Base-by-base conservation (phyloP, 2,113 vertebrate genomes). In the Dasyprocta punctata region DNA sequence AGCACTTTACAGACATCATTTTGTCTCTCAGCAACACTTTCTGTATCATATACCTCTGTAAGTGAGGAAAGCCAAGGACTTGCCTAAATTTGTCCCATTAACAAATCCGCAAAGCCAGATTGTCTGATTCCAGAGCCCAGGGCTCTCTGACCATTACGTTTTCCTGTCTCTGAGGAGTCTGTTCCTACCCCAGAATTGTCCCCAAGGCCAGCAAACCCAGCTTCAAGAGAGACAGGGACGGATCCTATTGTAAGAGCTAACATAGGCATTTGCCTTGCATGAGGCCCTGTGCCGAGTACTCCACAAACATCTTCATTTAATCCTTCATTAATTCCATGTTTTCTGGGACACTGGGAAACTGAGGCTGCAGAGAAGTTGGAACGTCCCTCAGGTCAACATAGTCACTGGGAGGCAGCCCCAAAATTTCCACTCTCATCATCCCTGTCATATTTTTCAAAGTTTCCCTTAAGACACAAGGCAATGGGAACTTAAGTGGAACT, bases 231-330 rank as follows among this genome's bases (percentile, higher is more conserved):
- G 16, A 56, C 20, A 0, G 0, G 52, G 52, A 8, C 30, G 73
- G 56, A 60, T 1, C 38, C 24, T 16, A 20, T 33, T 17, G 1
- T 47, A 33, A 69, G 11, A 71, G 44, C 36, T 26, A 63, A 84
- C 1, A 19, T 20, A 4, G 13, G 11, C 41, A 56, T 28, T 71
- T 61, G n/a, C 33, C 44, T 16, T 0, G 0, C 2, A 3, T 0
- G 19, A 69, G 67, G 24, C 10, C 17, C 44, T 14, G 10, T 16
- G 2, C 54, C 36, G n/a, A 28, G 44, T 56, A 11, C 33, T 86
- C 88, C 20, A 11, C 11, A 86, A 28, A 52, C 2, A 5, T 41
- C n/a, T 61, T 84, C 22, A 0, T 9, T 81, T 44, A 75, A 36
- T 71, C 47, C 1, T 7, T 38, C 36, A 17, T 80, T 41, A n/a